A percentile compares a stretch with the other conserved stretches of the same genome.
Evolutionary conservation across 2,797 vertebrate genomes (phyloP).

Genomic region (Craterocephalus amniculus): DNA sequence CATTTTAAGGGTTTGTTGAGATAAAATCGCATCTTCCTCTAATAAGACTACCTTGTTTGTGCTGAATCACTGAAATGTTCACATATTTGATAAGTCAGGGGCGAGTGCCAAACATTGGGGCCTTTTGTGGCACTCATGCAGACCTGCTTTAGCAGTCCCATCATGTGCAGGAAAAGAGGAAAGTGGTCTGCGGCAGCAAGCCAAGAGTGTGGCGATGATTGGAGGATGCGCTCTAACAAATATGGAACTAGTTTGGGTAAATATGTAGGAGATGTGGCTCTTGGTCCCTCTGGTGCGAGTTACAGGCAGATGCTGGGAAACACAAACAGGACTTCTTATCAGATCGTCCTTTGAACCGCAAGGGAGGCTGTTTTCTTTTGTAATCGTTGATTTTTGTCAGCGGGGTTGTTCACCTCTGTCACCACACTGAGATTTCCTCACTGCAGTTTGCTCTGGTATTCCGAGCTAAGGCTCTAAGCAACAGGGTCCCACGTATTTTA

Average conservation of each 20-base stretch:
- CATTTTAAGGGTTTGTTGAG: background rate
- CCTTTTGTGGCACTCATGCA: conserved; percentile 18
- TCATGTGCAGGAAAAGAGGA: background rate
- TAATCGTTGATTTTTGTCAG: conserved; percentile 49
- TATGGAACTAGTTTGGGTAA: conserved; percentile 8
- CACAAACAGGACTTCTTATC: conserved; percentile 24
- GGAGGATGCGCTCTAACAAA: conserved; percentile 10
- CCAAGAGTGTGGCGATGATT: background rate
- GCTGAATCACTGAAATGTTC: conserved; percentile 17
- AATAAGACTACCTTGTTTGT: conserved; percentile 38
- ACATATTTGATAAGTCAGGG: conserved; percentile 31
- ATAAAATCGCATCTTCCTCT: conserved; percentile 20
- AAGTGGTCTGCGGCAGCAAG: background rate
- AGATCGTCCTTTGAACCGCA: conserved; percentile 30
- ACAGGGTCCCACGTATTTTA: conserved; percentile 10
- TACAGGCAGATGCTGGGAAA: background rate
- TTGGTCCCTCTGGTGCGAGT: background rate
- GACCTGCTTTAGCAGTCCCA: background rate
- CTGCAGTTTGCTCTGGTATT: conserved; percentile 42
- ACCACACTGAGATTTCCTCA: conserved; percentile 38
- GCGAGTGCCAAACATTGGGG: conserved; percentile 18
- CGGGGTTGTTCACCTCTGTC: conserved; percentile 57
- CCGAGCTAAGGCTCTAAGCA: conserved; percentile 39
- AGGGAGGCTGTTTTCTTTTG: conserved; percentile 16
- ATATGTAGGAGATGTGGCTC: background rate